Conservation (phyloP, 2,113 vertebrate genomes). For the Sarotherodon lohbergeri region DNA sequence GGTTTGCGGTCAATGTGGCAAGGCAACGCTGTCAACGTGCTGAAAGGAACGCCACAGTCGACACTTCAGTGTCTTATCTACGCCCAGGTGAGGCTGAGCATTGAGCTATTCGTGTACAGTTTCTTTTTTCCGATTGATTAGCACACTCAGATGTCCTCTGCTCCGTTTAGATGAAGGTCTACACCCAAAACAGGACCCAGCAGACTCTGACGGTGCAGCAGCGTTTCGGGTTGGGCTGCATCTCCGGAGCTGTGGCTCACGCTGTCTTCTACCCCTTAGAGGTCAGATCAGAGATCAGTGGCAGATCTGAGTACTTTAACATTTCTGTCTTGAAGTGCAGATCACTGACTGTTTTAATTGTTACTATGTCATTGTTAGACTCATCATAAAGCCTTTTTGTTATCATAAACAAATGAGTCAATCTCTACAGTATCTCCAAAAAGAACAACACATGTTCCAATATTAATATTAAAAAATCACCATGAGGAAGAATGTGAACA, state of each 20-base stretch:
- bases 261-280: conserved; percentile 75
- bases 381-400: background rate
- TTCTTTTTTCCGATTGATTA: background rate
- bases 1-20: conserved; percentile 73
- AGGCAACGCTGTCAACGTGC: conserved; percentile 68
- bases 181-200: conserved; percentile 42
- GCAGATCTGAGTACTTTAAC: conserved; percentile 38
- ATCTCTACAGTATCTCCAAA: background rate
- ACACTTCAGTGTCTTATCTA: conserved; percentile 74
- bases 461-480: background rate
- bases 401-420: background rate
- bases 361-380: background rate
- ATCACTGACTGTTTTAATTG: background rate
- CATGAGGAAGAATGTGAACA: rapidly evolving
- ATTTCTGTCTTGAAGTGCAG: background rate
- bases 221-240: conserved; percentile 69
- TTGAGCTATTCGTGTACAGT: background rate
- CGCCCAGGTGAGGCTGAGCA: conserved; percentile 49
- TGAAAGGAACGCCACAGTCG: conserved; percentile 75
- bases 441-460: background rate
- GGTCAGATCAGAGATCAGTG: conserved; percentile 52
- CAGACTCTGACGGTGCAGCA: conserved; percentile 63
- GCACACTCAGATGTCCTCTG: background rate
- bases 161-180: conserved; percentile 59
- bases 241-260: conserved; percentile 69